Percentiles rank a stretch among this genome's conserved stretches.
These are phyloP conservation scores for Melanostoma scalare DNA, from an alignment of 2,888 invertebrate species.

Conservation along the genomic window DNA sequence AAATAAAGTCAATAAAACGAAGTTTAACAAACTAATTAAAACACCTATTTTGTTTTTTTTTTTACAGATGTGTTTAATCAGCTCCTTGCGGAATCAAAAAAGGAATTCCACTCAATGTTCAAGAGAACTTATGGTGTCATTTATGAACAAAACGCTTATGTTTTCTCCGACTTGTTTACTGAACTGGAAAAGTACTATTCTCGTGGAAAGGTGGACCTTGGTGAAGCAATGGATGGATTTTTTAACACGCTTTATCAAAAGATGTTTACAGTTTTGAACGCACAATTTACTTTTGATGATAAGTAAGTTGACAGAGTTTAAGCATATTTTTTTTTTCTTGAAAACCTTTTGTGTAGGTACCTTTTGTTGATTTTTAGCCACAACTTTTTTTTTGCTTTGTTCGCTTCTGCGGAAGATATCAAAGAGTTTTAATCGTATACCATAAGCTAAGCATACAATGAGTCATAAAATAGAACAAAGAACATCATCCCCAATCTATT, in stretches of 20 bases:
- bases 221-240: slow-evolving; percentile 94
- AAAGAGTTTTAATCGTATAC: slow-evolving; percentile 34
- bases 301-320: slow-evolving; percentile 84
- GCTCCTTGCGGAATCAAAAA: slow-evolving; percentile 90
- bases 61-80: slow-evolving; percentile 94
- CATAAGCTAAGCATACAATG: neutral
- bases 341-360: neutral
- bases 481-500: slow-evolving; percentile 49
- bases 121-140: slow-evolving; percentile 96
- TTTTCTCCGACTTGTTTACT: slow-evolving; percentile 95
- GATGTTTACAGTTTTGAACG: slow-evolving; percentile 97
- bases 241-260: slow-evolving; percentile 96
- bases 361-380: slow-evolving; percentile 15
- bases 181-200: slow-evolving; percentile 95
- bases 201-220: slow-evolving; percentile 91
- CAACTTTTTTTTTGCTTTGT: slow-evolving; percentile 6
- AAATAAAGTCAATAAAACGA: too few species aligned
- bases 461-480: slow-evolving; percentile 52
- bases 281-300: slow-evolving; percentile 94
- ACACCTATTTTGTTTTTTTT: slow-evolving; percentile 67
- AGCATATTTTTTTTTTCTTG: slow-evolving; percentile 9
- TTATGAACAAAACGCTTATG: slow-evolving; percentile 95
- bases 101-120: slow-evolving; percentile 97
- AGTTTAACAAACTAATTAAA: neutral
- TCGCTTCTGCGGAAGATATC: slow-evolving; percentile 42